Base-by-base conservation (phyloP, 2,888 invertebrate species). In the Drosophila neonasuta region DNA sequence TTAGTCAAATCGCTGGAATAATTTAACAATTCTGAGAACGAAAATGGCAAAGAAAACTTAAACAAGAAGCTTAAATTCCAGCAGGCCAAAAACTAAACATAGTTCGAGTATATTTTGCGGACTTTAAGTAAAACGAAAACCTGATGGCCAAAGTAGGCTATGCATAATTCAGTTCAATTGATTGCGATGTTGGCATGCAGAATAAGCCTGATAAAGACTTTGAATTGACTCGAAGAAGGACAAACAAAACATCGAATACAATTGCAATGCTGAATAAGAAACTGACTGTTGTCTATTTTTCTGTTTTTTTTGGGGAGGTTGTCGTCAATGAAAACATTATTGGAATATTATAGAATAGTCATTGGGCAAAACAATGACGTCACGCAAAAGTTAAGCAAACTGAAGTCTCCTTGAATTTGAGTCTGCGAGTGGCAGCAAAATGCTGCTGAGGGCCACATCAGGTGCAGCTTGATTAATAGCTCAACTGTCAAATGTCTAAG, bases 311-410 rank as follows among this genome's bases (percentile, higher is more conserved):
- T 46, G 13, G 59, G 52, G 46, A 20, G 60, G 64, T 64, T 64
- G 64, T 59, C 64, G 60, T 64, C 64, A 59, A 48, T 51, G 60
- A 52, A 60, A 48, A 48, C 41, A 59, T 60, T 42, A 48, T 64
- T 20, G 46, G 60, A 36, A 55, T 44, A 55, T 34, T 13, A 44
- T 34, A n/a, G 44, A 10, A 44, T 15, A 15, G 30, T 64, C 63
- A 45, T 58, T 51, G 34, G 58, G 20, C 15, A 50, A 52, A 42
- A 36, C 41, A 54, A 59, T 64, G 64, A 64, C 64, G 64, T 64
- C 64, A 64, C 29, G n/a, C 8, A 34, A 34, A 10, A 11, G 4
- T 24, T 24, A 11, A 11, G 7, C 29, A 32, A n/a, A 39, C 6
- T 7, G 36, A 39, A 39, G 39, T 59, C 52, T 29, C n/a, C 46